A percentile compares a stretch with the other conserved stretches of the same genome.
Evolutionary conservation across 2,113 vertebrate species (phyloP).

Genomic region (Thamnaconus septentrionalis): DNA sequence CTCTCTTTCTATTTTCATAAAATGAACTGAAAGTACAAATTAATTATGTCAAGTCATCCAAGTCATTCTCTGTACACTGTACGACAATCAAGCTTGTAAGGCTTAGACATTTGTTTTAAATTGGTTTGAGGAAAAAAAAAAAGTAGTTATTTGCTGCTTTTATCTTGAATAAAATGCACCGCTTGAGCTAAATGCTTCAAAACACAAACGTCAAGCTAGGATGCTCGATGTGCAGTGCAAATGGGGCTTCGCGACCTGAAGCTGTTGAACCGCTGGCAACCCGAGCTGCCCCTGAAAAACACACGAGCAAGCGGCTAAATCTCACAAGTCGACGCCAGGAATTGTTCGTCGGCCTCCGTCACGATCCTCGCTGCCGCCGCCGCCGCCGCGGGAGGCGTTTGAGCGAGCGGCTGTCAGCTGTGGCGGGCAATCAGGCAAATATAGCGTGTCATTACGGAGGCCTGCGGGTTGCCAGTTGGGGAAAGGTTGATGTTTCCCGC

Average conservation of each 20-base stretch:
- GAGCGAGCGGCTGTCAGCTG: slow-evolving; percentile 59
- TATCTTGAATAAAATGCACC: slow-evolving; percentile 55
- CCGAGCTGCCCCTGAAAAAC: too few relatives aligned
- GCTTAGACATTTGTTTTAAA: background rate
- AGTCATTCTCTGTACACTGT: too few relatives aligned
- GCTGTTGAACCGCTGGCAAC: too few relatives aligned
- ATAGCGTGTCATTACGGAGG: slow-evolving; percentile 41
- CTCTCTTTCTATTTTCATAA: too few relatives aligned
- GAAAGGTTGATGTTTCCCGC: too few relatives aligned
- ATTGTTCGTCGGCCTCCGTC: slow-evolving; percentile 30
- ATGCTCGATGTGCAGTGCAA: slow-evolving; percentile 70
- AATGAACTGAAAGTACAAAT: too few relatives aligned
- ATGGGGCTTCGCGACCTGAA: slow-evolving; percentile 57
- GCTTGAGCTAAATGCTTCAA: slow-evolving; percentile 72
- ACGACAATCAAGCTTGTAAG: too few relatives aligned
- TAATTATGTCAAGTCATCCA: too few relatives aligned
- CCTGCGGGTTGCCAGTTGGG: slow-evolving; percentile 6
- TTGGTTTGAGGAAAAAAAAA: background rate
- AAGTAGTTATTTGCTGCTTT: slow-evolving; percentile 36
- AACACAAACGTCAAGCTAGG: slow-evolving; percentile 70
- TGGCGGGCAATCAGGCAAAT: slow-evolving; percentile 56
- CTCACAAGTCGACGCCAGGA: slow-evolving; percentile 45
- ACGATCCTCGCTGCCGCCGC: slow-evolving; percentile 25
- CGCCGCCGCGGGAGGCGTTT: slow-evolving; percentile 11
- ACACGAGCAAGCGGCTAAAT: too few relatives aligned